phyloP scores from a whole-genome alignment of 2,888 invertebrate genomes.

The Chymomyza procnemis region DNA sequence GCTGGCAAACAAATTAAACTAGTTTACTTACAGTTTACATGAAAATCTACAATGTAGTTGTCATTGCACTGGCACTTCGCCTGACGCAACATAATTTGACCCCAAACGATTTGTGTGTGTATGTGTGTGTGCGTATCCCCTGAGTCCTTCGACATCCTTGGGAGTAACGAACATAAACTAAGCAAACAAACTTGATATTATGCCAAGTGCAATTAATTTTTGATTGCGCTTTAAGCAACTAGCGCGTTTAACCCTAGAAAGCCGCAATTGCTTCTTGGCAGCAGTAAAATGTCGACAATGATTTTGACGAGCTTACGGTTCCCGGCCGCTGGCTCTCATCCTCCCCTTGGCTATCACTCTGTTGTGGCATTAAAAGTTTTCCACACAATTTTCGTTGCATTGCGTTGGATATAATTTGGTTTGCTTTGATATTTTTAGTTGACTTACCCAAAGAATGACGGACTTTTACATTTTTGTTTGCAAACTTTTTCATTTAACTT shows the following conservation, averaged over 20 bases:
- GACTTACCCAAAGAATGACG: slow-evolving; percentile 12
- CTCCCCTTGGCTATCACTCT: background rate
- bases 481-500: slow-evolving; percentile 33
- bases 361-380: background rate
- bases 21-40: slow-evolving; percentile 47
- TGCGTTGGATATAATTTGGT: slow-evolving; percentile 7
- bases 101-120: slow-evolving; percentile 23
- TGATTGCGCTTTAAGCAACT: slow-evolving; percentile 34
- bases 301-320: background rate
- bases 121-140: background rate
- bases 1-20: slow-evolving; percentile 51
- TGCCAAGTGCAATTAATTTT: slow-evolving; percentile 55
- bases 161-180: slow-evolving; percentile 5
- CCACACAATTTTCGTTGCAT: background rate
- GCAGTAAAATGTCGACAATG: slow-evolving; percentile 15
- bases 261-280: background rate
- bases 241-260: slow-evolving; percentile 19
- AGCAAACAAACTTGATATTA: slow-evolving; percentile 53
- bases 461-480: slow-evolving; percentile 20
- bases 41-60: background rate
- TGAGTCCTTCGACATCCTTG: background rate
- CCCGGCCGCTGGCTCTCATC: background rate
- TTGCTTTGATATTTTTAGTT: slow-evolving; percentile 29
- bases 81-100: slow-evolving; percentile 41
- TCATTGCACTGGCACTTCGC: slow-evolving; percentile 6